Evolutionary conservation across 2,797 vertebrate genomes (phyloP).

Genomic region (Cossypha polioptera): DNA sequence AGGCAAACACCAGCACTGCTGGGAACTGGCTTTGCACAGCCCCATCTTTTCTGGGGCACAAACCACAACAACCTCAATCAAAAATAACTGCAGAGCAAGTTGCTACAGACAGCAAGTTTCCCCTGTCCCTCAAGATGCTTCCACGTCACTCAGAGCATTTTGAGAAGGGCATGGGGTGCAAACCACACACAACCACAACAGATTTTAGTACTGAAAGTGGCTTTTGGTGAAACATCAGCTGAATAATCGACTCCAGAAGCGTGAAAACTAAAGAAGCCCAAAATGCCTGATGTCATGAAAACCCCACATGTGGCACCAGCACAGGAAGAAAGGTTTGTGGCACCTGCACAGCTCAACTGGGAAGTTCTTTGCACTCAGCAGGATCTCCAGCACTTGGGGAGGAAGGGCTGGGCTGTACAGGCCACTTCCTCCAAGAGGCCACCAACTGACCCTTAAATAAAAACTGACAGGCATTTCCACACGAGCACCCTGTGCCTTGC

Average conservation of each 20-base stretch:
- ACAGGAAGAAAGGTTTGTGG: background rate
- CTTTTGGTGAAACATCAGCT: background rate
- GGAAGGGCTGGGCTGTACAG: background rate
- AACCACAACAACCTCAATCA: background rate
- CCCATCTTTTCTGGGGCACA: background rate
- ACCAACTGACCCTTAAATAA: background rate
- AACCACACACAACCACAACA: background rate
- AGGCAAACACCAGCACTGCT: background rate
- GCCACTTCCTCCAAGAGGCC: background rate
- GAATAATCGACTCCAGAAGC: background rate
- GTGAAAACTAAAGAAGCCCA: background rate
- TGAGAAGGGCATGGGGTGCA: background rate
- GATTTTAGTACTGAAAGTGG: background rate
- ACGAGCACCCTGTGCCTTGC: background rate
- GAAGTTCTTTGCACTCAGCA: background rate
- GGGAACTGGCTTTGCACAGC: background rate
- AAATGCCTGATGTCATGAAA: background rate
- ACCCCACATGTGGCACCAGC: background rate
- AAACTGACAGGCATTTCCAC: background rate
- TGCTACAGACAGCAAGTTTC: background rate
- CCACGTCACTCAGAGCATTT: fast-evolving
- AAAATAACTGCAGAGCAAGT: constrained; percentile 16
- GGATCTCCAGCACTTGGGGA: background rate
- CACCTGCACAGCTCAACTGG: background rate
- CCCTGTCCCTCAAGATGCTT: background rate